Evolutionary conservation across 2,797 vertebrate species (phyloP), one percentile per base, ranked within the genome.

Genomic region (Notamacropus eugenii): DNA sequence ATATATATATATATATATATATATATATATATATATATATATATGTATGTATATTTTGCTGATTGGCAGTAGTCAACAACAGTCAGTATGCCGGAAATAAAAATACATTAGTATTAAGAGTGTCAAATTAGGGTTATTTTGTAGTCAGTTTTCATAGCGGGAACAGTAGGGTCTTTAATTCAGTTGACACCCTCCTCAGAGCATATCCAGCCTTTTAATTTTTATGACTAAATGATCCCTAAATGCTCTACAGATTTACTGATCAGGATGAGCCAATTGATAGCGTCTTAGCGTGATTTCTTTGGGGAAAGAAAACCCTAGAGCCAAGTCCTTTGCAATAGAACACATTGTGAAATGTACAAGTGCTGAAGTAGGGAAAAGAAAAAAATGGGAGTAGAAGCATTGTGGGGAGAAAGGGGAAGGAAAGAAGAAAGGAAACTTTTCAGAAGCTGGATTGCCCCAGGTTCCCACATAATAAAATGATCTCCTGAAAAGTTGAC

Each of bases 71-170:
- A 95, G 93, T 91, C 96, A 97, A 92, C 58, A 98, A 97, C 95
- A 98, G 91, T 91, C 95, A 96, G 93, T 97, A 95, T 97, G 97
- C 95, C 93, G 96, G 97, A 97, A 97, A 97, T 97, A 97, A 98
- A 98, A 98, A 98, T 97, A 96, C 97, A 96, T 97, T 96, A 97
- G 96, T 96, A 98, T 98, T 98, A 98, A 97, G 95, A 97, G 95
- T 97, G 96, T 97, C 93, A 98, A 98, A 98, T 98, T 97, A 98
- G 93, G 95, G 97, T 97, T 97, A 93, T 97, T 98, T 97, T 97
- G 97, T 96, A 96, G 96, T 91, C 92, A 95, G 92, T 97, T 97
- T 97, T 95, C 97, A 96, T 96, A 95, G 95, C 0, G 0, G 62
- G 96, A 97, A 93, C 97, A 94, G 62, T 95, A 97, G 93, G 92